Percentiles rank a stretch among this genome's conserved stretches.
Evolutionary conservation across 2,797 vertebrate species (phyloP).

Genomic region (Sebastes hubbsi): DNA sequence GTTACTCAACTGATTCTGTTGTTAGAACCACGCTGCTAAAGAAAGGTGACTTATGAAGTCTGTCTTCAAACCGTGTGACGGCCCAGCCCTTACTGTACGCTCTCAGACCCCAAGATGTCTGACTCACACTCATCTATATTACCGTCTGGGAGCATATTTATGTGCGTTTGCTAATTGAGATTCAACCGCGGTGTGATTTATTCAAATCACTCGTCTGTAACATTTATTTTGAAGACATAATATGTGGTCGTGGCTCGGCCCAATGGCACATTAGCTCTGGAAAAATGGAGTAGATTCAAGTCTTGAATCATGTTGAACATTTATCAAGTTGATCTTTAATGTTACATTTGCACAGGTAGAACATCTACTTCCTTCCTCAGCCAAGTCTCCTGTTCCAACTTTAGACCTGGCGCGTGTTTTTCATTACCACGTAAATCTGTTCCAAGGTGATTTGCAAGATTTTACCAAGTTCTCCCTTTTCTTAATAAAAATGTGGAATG

Average conservation of each 20-base stretch:
- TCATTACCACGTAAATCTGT: conserved; percentile 28
- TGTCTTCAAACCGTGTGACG: conserved; percentile 52
- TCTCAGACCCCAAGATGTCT: conserved; percentile 55
- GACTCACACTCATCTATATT: conserved; percentile 54
- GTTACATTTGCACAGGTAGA: conserved; percentile 42
- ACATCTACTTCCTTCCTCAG: conserved; percentile 21
- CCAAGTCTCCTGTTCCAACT: conserved; percentile 26
- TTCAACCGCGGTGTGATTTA: conserved; percentile 50
- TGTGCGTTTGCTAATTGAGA: conserved; percentile 44
- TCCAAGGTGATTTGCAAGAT: conserved; percentile 23
- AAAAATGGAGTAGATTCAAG: conserved; percentile 37
- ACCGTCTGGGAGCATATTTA: conserved; percentile 43
- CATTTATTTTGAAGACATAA: conserved; percentile 50
- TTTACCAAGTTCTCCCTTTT: conserved; percentile 21
- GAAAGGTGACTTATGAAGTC: conserved; percentile 65
- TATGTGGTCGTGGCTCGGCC: conserved; percentile 33
- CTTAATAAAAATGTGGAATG: conserved; percentile 28
- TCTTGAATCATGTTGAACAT: conserved; percentile 24
- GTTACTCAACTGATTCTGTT: conserved; percentile 53
- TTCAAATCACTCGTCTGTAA: conserved; percentile 42
- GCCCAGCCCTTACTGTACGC: conserved; percentile 23
- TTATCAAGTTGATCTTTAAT: conserved; percentile 30
- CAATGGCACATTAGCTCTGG: conserved; percentile 29
- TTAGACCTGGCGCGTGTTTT: conserved; percentile 33
- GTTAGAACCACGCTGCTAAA: conserved; percentile 31